A percentile compares a stretch with the other conserved stretches of the same genome.
Evolutionary conservation across 2,113 vertebrate genomes (phyloP).

Genomic region (Forbesichthys agassizii): DNA sequence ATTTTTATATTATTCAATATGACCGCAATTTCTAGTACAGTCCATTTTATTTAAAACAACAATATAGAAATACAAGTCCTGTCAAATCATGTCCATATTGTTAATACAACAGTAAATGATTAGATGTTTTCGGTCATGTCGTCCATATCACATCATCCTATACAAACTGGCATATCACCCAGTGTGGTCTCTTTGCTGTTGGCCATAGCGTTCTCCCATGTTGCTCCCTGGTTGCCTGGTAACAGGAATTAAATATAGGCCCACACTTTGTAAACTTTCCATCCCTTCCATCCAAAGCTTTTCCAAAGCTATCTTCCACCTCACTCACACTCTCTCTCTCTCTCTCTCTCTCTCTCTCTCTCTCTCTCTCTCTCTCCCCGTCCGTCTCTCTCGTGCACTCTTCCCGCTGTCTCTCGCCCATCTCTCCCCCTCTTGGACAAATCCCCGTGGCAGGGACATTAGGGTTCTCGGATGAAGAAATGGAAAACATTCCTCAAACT

Average conservation of each 20-base stretch:
- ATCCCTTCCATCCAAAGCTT: constrained; percentile 71
- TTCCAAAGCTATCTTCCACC: constrained; percentile 53
- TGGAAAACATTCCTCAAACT: constrained; percentile 79
- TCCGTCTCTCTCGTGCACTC: constrained; percentile 13
- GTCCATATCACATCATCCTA: no score
- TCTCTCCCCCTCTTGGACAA: constrained; percentile 46
- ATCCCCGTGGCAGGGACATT: constrained; percentile 65
- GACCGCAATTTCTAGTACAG: no score
- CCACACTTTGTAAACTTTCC: constrained; percentile 76
- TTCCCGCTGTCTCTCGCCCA: constrained; percentile 24
- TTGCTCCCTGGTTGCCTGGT: constrained; percentile 74
- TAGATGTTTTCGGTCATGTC: no score
- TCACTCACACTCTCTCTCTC: neutral
- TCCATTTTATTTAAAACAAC: no score
- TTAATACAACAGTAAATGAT: no score
- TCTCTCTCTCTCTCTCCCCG: constrained; percentile 29
- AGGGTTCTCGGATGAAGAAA: constrained; percentile 75
- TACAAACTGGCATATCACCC: constrained; percentile 27
- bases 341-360: constrained; percentile 1
- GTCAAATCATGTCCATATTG: no score
- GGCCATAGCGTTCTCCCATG: constrained; percentile 65
- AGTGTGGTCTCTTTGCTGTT: constrained; percentile 58
- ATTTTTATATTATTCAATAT: no score
- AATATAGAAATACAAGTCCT: no score
- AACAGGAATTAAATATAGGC: constrained; percentile 81